Base-by-base conservation (phyloP, 2,113 vertebrate species). In the Gymnarchus niloticus region DNA sequence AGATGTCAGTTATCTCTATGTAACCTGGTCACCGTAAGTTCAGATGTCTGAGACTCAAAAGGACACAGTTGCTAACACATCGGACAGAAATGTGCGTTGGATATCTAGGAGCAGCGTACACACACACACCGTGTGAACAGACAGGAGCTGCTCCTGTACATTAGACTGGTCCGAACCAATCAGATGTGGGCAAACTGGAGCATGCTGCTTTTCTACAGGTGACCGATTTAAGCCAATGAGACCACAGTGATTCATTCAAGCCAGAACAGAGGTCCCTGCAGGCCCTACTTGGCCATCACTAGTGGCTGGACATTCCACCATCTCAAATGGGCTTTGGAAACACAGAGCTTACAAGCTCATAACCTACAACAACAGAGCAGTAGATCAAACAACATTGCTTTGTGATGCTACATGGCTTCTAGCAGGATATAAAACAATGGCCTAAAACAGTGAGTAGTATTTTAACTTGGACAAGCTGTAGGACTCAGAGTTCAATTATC, bases 371-470 rank as follows among this genome's bases (percentile, higher is more conserved):
- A 81, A 25, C 44, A 25, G 48, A 81, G 23, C 44, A 28, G 48
- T 48, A 48, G 77, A n/a, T 73, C 46, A 81, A 14, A 48, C 9
- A 17, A 51, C 44, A 81, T 25, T 81, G 77, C 65, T 73, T 73
- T 73, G 65, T 73, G 41, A 73, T 73, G 65, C 65, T 73, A 73
- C 65, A 73, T 73, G 65, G 65, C n/a, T 73, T 73, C 65, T 73
- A 41, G 33, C 41, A 25, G 77, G 77, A 51, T 25, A 51, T 81
- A 49, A 51, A 81, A 48, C 77, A 48, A 9, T 48, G 77, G n/a
- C 25, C 61, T 69, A 44, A 25, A 80, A 80, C 44, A 81, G 48
- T 48, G 44, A 48, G 77, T 81, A 49, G n/a, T 21, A 9, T 21
- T 81, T 48, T 48, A 48, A 81, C 77, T 25, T 41, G 23, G 76